A percentile compares a stretch with the other conserved stretches of the same genome.
Conservation (phyloP, 1,140 invertebrate genomes). For the Neoseiulus cucumeris region DNA sequence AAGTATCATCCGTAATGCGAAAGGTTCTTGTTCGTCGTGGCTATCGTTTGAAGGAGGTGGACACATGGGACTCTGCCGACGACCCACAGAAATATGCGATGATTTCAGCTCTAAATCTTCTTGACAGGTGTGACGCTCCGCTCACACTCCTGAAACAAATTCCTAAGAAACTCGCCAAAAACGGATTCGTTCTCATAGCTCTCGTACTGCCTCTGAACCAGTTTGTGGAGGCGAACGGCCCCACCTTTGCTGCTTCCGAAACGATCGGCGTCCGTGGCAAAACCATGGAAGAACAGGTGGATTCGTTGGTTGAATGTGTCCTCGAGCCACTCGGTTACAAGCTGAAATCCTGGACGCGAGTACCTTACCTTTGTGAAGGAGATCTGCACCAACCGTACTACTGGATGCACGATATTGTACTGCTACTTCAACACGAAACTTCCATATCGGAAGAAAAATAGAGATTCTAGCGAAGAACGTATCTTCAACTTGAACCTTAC, state of each 20-base stretch:
- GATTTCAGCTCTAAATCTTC: conserved; percentile 64
- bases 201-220: conserved; percentile 68
- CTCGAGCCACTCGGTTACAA: conserved; percentile 46
- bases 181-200: conserved; percentile 52
- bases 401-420: conserved; percentile 66
- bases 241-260: conserved; percentile 28
- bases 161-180: conserved; percentile 36
- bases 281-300: conserved; percentile 55
- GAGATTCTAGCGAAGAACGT: background rate
- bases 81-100: conserved; percentile 43
- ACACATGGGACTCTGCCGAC: conserved; percentile 39
- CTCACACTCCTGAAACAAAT: conserved; percentile 47
- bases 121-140: conserved; percentile 69
- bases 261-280: conserved; percentile 42
- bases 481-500: too few species aligned
- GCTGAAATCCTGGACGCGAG: conserved; percentile 50
- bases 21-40: conserved; percentile 45
- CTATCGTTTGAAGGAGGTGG: conserved; percentile 49
- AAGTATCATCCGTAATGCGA: conserved; percentile 62
- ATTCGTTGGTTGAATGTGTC: conserved; percentile 44
- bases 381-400: conserved; percentile 77
- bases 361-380: conserved; percentile 84
- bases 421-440: conserved; percentile 32
- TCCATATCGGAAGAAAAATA: background rate
- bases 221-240: conserved; percentile 52